A percentile compares a stretch with the other conserved stretches of the same genome.
Conservation (phyloP, 2,888 invertebrate genomes). For the Pseudococcus longispinus region DNA sequence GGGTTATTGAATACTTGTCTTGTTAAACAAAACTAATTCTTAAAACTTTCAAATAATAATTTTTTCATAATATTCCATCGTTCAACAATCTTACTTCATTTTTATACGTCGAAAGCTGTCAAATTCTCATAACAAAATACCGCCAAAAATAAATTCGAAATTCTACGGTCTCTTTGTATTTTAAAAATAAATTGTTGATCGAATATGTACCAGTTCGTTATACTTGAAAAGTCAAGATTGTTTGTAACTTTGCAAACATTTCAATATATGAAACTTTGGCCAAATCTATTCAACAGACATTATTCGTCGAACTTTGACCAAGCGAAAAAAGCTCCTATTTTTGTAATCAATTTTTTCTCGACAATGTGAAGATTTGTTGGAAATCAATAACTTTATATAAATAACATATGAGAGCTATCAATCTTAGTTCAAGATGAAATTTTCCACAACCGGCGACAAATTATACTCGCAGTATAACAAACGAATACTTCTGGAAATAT, state of each 20-base stretch:
- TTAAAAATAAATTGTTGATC: not conserved
- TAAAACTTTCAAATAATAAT: not conserved
- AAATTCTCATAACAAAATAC: not conserved
- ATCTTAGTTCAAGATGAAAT: not conserved
- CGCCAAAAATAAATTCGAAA: not conserved
- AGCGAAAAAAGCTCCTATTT: not conserved
- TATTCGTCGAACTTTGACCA: not conserved
- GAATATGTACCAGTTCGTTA: not conserved
- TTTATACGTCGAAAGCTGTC: not conserved
- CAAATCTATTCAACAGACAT: not conserved
- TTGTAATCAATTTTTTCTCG: not conserved
- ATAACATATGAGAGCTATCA: not conserved
- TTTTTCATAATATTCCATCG: not conserved
- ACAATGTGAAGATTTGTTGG: not conserved
- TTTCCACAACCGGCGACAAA: not conserved
- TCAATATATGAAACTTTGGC: not conserved
- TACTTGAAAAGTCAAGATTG: not conserved
- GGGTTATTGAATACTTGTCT: too few species aligned
- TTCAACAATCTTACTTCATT: not conserved
- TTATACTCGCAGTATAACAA: not conserved
- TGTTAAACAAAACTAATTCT: too few species aligned
- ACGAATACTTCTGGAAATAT: not conserved
- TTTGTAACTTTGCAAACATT: not conserved
- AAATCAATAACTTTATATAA: not conserved
- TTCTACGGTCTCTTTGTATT: not conserved